Evolutionary conservation across 1,140 invertebrate species (phyloP).

Genomic region (Platorchestia sp.): DNA sequence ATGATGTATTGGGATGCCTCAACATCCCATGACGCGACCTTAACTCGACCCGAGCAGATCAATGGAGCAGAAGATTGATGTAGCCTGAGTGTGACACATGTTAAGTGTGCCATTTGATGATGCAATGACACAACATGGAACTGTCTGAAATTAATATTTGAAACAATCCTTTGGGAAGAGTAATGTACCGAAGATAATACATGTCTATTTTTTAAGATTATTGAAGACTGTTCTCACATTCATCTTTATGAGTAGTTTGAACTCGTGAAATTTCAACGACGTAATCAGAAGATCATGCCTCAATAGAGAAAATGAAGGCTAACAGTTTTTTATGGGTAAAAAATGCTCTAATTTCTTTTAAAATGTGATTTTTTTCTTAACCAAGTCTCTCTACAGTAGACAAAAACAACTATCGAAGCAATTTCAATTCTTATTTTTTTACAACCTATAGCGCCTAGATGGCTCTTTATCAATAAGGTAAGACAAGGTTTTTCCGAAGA

Average conservation of each 20-base stretch:
- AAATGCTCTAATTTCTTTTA: background rate
- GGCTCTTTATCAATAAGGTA: no score
- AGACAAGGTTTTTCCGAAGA: no score
- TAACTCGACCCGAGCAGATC: background rate
- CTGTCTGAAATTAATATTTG: background rate
- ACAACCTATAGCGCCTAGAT: no score
- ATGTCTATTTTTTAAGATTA: background rate
- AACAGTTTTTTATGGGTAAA: background rate
- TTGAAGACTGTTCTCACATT: background rate
- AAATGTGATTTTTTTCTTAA: background rate
- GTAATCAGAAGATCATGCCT: background rate
- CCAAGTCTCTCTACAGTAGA: background rate
- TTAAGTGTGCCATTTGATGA: background rate
- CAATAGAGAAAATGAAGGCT: background rate
- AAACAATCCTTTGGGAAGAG: background rate
- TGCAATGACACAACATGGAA: background rate
- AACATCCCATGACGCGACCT: conserved; percentile 10
- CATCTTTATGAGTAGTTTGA: background rate
- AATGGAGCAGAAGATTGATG: background rate
- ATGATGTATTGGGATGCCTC: background rate
- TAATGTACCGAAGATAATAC: background rate
- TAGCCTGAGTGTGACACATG: background rate
- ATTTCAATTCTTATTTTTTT: background rate
- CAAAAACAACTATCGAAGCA: background rate
- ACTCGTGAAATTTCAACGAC: background rate